phyloP scores from a whole-genome alignment of 1,140 invertebrate species.

The Doryteuthis pealeii region DNA sequence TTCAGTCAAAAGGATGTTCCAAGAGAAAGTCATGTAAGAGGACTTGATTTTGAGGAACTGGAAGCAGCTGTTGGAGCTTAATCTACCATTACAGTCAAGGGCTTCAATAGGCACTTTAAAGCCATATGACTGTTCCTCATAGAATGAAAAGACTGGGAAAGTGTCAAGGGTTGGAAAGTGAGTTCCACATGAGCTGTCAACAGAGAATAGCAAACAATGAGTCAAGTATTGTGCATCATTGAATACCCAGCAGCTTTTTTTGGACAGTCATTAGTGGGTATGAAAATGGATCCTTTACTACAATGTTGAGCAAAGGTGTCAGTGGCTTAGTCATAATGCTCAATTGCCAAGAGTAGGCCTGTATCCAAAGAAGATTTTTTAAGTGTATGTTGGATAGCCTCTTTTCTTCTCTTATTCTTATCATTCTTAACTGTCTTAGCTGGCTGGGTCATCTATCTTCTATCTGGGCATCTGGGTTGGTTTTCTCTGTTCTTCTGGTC shows the following conservation, averaged over 20 bases:
- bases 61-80: neutral
- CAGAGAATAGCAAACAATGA: neutral
- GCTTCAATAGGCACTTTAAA: neutral
- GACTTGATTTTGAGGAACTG: neutral
- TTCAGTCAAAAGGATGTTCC: neutral
- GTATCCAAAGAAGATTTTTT: neutral
- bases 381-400: neutral
- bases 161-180: neutral
- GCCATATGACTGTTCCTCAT: neutral
- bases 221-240: neutral
- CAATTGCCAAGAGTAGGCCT: no score
- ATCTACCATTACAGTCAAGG: neutral
- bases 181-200: neutral
- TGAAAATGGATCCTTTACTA: neutral
- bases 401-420: neutral
- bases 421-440: no score
- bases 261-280: neutral
- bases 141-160: neutral
- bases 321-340: neutral
- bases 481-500: no score
- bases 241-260: neutral
- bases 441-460: no score
- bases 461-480: no score
- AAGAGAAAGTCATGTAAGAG: neutral
- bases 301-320: neutral